Percentiles rank a stretch among this genome's conserved stretches.
Evolutionary conservation across 2,888 invertebrate species (phyloP).

Genomic region (Boloria selene): DNA sequence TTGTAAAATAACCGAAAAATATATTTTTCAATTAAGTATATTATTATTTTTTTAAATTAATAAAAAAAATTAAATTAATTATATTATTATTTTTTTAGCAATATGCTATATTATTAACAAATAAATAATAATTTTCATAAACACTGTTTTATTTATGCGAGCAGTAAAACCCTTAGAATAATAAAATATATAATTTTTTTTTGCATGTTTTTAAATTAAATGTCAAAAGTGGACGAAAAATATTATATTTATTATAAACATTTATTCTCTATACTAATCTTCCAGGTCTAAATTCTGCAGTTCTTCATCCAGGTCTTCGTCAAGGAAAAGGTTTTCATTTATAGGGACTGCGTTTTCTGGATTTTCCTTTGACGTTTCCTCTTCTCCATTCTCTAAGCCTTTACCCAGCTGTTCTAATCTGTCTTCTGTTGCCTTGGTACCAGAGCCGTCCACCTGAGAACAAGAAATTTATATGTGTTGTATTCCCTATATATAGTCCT

Average conservation of each 20-base stretch:
- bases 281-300: conserved; percentile 90
- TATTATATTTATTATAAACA: conserved; percentile 3
- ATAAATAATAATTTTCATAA: too few species aligned
- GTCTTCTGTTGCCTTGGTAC: conserved; percentile 87
- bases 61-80: too few species aligned
- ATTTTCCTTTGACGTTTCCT: conserved; percentile 30
- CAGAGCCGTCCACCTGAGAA: conserved; percentile 86
- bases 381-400: conserved; percentile 56
- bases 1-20: too few species aligned
- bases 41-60: too few species aligned
- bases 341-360: conserved; percentile 88
- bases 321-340: conserved; percentile 96
- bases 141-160: too few species aligned
- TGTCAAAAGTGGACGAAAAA: conserved; percentile 6
- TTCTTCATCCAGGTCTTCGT: conserved; percentile 93
- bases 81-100: too few species aligned
- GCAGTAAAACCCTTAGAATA: too few species aligned
- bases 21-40: too few species aligned
- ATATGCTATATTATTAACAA: too few species aligned
- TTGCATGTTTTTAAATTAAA: neutral
- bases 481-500: too few species aligned
- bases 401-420: conserved; percentile 79
- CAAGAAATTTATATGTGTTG: neutral
- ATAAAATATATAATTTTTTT: too few species aligned
- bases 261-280: conserved; percentile 59